Evolutionary conservation across 2,113 vertebrate genomes (phyloP).

Genomic region (Lucifuga dentata): DNA sequence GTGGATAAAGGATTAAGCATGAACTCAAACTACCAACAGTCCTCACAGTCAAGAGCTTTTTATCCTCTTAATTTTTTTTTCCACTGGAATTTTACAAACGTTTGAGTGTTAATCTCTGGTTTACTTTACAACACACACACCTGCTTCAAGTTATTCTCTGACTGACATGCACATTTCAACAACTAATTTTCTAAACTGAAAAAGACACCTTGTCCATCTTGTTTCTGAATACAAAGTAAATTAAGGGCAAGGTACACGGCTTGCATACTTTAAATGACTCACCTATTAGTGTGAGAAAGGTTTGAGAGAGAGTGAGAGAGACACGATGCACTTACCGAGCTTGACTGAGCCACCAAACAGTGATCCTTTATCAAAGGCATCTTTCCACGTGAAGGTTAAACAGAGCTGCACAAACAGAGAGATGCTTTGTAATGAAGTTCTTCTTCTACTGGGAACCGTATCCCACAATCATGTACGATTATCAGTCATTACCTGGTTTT

Average conservation of each 20-base stretch:
- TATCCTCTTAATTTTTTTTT: background rate
- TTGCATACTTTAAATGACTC: too few relatives aligned
- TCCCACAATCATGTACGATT: conserved; percentile 6
- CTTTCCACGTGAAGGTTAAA: conserved; percentile 98
- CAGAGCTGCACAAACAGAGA: conserved; percentile 86
- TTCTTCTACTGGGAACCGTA: background rate
- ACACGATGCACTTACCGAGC: conserved; percentile 84
- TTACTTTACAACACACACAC: too few relatives aligned
- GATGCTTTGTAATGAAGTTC: conserved; percentile 32
- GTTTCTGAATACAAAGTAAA: conserved; percentile 10
- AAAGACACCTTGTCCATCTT: conserved; percentile 1
- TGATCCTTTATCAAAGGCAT: conserved; percentile 99
- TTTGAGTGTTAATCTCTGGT: too few relatives aligned
- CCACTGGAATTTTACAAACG: too few relatives aligned
- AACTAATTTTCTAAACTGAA: background rate
- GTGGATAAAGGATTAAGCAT: conserved; percentile 30
- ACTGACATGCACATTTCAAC: background rate
- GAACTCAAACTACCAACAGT: conserved; percentile 18
- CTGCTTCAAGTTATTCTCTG: background rate
- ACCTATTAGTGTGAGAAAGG: background rate
- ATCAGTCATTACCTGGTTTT: conserved; percentile 89
- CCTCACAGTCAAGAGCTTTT: background rate
- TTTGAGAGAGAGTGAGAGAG: background rate
- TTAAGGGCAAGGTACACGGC: background rate
- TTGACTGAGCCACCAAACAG: conserved; percentile 98